Evolutionary conservation across 2,797 vertebrate genomes (phyloP), one percentile per base, ranked within the genome.

Genomic region (Notolabrus celidotus): DNA sequence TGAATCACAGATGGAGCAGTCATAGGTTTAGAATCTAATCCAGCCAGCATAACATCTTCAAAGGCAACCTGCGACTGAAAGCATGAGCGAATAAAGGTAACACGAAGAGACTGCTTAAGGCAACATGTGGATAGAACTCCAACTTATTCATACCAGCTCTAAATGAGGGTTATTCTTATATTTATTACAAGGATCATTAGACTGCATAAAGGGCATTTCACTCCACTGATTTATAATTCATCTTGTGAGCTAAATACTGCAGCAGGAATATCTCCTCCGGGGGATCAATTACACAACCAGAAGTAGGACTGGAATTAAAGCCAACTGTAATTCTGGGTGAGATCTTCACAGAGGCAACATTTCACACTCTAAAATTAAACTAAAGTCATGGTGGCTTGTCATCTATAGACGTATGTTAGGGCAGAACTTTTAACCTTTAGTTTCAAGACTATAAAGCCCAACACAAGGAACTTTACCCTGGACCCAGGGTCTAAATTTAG

Each of bases 11-110:
- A 68, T 60, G 70, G 63, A 74, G 51, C 36, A 80, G 45, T 66
- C 79, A 64, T 61, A 67, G 45, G 27, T 77, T 69, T 71, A 22
- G 80, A 80, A 63, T 85, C 64, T 62, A 74, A 84, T 81, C 63
- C 71, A 74, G 65, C 42, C 1, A 38, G 53, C 67, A 41, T 67
- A 65, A 84, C 79, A 77, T 82, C 62, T 79, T 81, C 64, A 69
- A 68, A 84, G 72, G 68, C 27, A 8, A 45, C 45, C 33, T 7
- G 46, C 61, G 29, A 0, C 66, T 59, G 41, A 46, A 64, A 62
- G 53, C 22, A 49, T 2, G 27, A 49, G 52, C 33, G 38, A 65
- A 65, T 46, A 20, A 33, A 46, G 25, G 42, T 47, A n/a, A 25
- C 0, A 10, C 65, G 51, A 33, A 67, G 71, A 72, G 38, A 17